phyloP scores from a whole-genome alignment of 1,140 invertebrate species.

The Epicauta chinensis region DNA sequence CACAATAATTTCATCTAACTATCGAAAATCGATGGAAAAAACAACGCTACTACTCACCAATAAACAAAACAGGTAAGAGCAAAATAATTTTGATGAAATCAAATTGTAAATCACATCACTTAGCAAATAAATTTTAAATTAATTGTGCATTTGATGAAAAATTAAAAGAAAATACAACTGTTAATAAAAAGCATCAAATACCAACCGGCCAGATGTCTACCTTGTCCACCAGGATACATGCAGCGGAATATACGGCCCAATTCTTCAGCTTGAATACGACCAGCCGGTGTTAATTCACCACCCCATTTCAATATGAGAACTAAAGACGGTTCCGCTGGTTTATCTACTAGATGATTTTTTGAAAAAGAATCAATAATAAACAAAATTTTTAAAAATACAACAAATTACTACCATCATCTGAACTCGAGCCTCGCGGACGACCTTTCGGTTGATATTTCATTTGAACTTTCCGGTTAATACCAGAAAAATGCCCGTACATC shows the following conservation, averaged over 20 bases:
- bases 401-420: conserved; percentile 81
- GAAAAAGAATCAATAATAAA: conserved; percentile 5
- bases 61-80: no score
- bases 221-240: conserved; percentile 93
- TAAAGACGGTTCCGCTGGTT: conserved; percentile 78
- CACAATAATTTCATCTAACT: neutral
- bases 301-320: conserved; percentile 99
- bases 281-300: conserved; percentile 97
- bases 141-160: neutral
- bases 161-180: neutral
- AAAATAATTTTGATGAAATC: neutral
- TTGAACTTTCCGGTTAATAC: conserved; percentile 99
- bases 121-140: neutral
- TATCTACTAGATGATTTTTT: conserved; percentile 56
- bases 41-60: no score
- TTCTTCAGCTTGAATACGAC: conserved; percentile 94
- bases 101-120: neutral
- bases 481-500: conserved; percentile 99
- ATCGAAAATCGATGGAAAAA: neutral
- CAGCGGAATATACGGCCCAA: conserved; percentile 96
- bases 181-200: conserved; percentile 43
- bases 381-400: neutral
- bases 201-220: conserved; percentile 68
- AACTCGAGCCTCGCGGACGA: conserved; percentile 84
- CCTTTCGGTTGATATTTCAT: conserved; percentile 98